Conservation (phyloP, 2,888 invertebrate genomes). For the Andrena bicolor region DNA sequence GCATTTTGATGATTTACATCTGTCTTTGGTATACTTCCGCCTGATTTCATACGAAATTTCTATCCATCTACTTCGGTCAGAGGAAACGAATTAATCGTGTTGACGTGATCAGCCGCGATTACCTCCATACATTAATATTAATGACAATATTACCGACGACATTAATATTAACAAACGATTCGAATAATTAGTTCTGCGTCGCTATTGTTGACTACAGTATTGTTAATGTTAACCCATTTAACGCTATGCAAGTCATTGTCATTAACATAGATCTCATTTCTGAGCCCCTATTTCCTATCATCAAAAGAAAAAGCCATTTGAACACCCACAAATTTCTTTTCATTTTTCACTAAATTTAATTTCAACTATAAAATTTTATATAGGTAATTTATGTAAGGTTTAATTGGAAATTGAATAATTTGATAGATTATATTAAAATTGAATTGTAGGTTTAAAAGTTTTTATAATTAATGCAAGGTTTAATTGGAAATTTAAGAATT, state of each 20-base stretch:
- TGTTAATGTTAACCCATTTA: slow-evolving; percentile 8
- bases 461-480: too few species aligned
- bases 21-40: slow-evolving; percentile 40
- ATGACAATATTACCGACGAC: slow-evolving; percentile 13
- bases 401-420: too few species aligned
- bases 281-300: not conserved
- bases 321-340: too few species aligned
- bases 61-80: slow-evolving; percentile 6
- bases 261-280: not conserved
- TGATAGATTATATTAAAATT: too few species aligned
- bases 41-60: slow-evolving; percentile 41
- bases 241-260: too few species aligned
- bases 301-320: not conserved
- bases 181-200: slow-evolving; percentile 16
- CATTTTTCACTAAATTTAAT: too few species aligned
- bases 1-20: slow-evolving; percentile 63
- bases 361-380: too few species aligned
- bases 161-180: slow-evolving; percentile 34
- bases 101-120: slow-evolving; percentile 16
- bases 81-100: slow-evolving; percentile 29
- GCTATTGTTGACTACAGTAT: not conserved
- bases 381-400: too few species aligned
- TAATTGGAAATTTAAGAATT: too few species aligned
- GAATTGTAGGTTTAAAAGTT: too few species aligned
- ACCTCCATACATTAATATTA: slow-evolving; percentile 28